phyloP scores from a whole-genome alignment of 2,113 vertebrate species.

The Bolborhynchus lineola region DNA sequence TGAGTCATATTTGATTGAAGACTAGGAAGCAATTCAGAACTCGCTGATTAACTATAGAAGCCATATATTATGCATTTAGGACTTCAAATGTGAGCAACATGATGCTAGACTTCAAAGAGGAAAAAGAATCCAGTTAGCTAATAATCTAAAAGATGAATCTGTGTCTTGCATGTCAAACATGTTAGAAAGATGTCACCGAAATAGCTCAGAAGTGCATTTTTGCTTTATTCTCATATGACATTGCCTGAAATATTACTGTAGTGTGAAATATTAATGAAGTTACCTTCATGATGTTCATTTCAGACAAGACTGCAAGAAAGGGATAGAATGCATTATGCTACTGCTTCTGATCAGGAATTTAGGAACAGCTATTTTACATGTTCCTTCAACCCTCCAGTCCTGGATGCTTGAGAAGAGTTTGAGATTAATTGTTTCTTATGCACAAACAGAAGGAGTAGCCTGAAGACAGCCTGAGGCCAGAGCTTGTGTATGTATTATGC shows the following conservation, averaged over 20 bases:
- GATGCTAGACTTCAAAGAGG: not conserved
- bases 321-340: not conserved
- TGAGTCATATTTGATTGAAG: conserved; percentile 9
- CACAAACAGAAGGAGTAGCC: not conserved
- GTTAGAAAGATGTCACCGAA: not conserved
- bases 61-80: not conserved
- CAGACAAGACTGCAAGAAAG: not conserved
- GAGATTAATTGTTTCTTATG: not conserved
- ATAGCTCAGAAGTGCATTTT: conserved; percentile 17
- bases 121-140: not conserved
- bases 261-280: not conserved
- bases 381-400: not conserved
- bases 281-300: not conserved
- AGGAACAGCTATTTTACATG: not conserved
- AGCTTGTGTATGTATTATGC: not conserved
- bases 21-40: not conserved
- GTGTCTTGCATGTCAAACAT: not conserved
- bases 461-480: not conserved
- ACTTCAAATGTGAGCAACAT: not conserved
- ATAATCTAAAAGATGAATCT: not conserved
- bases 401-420: not conserved
- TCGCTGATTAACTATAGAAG: not conserved
- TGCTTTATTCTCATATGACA: not conserved
- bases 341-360: not conserved
- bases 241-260: conserved; percentile 29